Evolutionary conservation across 2,113 vertebrate genomes (phyloP).

Genomic region (Sinocyclocheilus grahami): DNA sequence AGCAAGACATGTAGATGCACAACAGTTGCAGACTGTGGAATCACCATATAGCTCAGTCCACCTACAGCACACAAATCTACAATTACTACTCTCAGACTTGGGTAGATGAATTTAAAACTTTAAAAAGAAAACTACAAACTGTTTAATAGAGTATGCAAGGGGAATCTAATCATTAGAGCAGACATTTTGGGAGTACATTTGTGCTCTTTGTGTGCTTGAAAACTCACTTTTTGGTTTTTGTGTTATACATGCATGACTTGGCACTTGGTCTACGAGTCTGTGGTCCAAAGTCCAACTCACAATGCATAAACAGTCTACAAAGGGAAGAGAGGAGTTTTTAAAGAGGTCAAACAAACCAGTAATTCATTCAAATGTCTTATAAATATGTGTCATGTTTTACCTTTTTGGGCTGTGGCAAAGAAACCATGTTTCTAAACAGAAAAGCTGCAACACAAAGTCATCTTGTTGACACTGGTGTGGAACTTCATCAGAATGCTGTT

Average conservation of each 20-base stretch:
- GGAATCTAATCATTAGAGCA: background rate
- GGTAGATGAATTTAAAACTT: background rate
- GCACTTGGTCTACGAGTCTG: conserved; percentile 39
- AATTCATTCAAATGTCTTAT: too few species aligned
- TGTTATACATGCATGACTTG: conserved; percentile 70
- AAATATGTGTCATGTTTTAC: too few species aligned
- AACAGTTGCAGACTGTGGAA: conserved; percentile 64
- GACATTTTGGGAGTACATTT: conserved; percentile 31
- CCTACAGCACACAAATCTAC: conserved; percentile 50
- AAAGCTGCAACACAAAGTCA: too few species aligned
- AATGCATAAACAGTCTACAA: conserved; percentile 69
- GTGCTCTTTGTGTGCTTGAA: too few species aligned
- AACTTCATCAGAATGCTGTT: too few species aligned
- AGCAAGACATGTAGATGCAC: conserved; percentile 56
- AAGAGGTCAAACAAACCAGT: background rate
- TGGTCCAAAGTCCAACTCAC: conserved; percentile 56
- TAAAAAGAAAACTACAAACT: too few species aligned
- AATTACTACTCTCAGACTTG: too few species aligned
- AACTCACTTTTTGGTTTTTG: conserved; percentile 10
- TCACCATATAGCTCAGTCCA: conserved; percentile 70
- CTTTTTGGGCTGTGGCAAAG: too few species aligned
- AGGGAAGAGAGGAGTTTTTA: background rate
- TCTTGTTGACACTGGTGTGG: too few species aligned
- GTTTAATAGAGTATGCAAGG: background rate
- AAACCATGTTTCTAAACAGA: too few species aligned